Percentiles rank a stretch among this genome's conserved stretches.
phyloP scores from a whole-genome alignment of 2,113 vertebrate species.

The Mungos mungo region DNA sequence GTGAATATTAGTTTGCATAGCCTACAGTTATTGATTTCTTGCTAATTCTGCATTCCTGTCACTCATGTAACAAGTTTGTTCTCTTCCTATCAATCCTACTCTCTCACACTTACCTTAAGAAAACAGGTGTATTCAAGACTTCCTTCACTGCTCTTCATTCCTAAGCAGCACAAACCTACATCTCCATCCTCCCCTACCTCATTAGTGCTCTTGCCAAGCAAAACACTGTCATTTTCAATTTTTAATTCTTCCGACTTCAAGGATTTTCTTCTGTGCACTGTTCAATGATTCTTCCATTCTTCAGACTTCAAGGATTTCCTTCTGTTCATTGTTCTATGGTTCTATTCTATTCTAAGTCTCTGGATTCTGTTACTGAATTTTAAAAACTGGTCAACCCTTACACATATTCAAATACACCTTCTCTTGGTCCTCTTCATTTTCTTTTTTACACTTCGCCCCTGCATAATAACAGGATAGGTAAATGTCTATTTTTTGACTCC shows the following conservation, averaged over 20 bases:
- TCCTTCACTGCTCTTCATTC: neutral
- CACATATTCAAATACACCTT: neutral
- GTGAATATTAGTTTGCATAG: neutral
- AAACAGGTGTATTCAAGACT: neutral
- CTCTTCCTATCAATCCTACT: neutral
- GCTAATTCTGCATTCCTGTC: neutral
- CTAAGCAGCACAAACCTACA: fast-evolving
- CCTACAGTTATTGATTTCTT: neutral
- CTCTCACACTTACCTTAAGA: neutral
- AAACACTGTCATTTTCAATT: neutral
- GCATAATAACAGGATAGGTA: neutral
- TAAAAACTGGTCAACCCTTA: neutral
- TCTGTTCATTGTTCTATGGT: neutral
- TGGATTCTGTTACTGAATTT: neutral
- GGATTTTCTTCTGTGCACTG: neutral
- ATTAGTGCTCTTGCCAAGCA: neutral
- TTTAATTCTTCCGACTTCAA: neutral
- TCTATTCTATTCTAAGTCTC: neutral
- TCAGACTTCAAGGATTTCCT: neutral
- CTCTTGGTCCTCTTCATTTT: neutral
- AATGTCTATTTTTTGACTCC: neutral
- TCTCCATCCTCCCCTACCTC: neutral
- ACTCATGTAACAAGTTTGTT: neutral
- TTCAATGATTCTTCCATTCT: neutral
- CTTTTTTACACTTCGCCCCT: neutral